Conservation (phyloP, 2,797 vertebrate genomes). For the Lepidocolaptes lacrymiger region DNA sequence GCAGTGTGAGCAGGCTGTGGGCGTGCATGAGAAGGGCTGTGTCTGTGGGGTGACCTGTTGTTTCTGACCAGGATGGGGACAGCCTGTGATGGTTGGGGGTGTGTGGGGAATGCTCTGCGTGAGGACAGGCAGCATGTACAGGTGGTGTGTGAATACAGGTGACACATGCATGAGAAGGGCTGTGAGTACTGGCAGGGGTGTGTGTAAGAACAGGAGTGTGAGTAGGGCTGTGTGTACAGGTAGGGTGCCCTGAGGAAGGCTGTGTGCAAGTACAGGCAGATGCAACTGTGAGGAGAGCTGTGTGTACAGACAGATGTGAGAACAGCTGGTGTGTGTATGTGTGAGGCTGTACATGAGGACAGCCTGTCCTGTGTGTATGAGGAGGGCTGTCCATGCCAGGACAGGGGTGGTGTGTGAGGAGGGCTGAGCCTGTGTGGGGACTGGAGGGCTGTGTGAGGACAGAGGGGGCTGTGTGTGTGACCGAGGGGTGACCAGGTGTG, state of each 20-base stretch:
- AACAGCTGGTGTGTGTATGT: neutral
- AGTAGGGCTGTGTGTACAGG: neutral
- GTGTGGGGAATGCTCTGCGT: neutral
- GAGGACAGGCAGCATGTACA: neutral
- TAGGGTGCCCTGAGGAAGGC: neutral
- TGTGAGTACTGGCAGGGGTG: neutral
- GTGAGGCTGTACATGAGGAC: neutral
- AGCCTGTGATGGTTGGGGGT: neutral
- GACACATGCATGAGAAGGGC: neutral
- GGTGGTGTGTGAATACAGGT: neutral
- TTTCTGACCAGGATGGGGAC: neutral
- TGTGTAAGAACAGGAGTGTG: neutral
- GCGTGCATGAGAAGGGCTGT: neutral
- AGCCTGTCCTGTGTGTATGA: neutral
- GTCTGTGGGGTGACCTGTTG: neutral
- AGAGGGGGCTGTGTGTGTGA: neutral
- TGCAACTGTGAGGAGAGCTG: neutral
- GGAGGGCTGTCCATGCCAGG: neutral
- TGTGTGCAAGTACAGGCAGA: neutral
- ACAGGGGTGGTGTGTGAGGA: rapidly evolving
- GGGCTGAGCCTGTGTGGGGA: neutral
- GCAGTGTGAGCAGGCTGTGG: neutral
- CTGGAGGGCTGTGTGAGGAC: neutral
- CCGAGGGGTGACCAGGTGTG: neutral
- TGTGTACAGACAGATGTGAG: neutral